Base-by-base conservation (phyloP, 2,113 vertebrate genomes). In the Raja brachyura region DNA sequence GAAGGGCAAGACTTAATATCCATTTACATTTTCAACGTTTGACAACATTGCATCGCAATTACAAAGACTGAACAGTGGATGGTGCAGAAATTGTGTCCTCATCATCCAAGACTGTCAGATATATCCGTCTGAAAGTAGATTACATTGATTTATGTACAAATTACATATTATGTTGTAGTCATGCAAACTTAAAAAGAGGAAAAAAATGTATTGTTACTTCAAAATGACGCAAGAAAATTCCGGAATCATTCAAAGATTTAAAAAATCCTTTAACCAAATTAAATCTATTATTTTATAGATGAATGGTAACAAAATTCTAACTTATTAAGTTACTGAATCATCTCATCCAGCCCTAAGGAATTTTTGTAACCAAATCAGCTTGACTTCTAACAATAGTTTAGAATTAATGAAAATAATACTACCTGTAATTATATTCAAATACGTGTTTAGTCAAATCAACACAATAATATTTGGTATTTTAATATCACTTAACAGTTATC, bases 361-460 rank as follows among this genome's bases (percentile, higher is more conserved):
- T 20, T 73, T 73, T 73, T 48, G 63, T 48, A 92, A 70, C 33
- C 10, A 20, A 92, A 22, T 92, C 66, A 3, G 20, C 31, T 92
- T 92, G 18, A 92, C 66, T 92, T 28, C 39, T 20, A 74, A 92
- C 90, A 92, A 28, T 92, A 73, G 90, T 92, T 92, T 92, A 31
- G 22, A 92, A 66, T 70, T 33, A 70, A 48, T 25, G n/a, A 73
- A 90, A 66, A 73, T 39, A 92, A 92, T 88, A 63, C 9, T 5
- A 74, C 68, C 90, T 92, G 66, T 92, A 92, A 92, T 73, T 92
- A 48, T 68, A 92, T 74, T 92, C 70, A 90, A 39, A 33, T 73
- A 73, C 68, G 73, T 31, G 16, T 88, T 54, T 66, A 92, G 66
- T 92, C 68, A 70, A 92, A 92, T 92, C 66, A 73, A 92, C 33